Base-by-base conservation (phyloP, 2,797 vertebrate genomes). In the Lutjanus campechanus region DNA sequence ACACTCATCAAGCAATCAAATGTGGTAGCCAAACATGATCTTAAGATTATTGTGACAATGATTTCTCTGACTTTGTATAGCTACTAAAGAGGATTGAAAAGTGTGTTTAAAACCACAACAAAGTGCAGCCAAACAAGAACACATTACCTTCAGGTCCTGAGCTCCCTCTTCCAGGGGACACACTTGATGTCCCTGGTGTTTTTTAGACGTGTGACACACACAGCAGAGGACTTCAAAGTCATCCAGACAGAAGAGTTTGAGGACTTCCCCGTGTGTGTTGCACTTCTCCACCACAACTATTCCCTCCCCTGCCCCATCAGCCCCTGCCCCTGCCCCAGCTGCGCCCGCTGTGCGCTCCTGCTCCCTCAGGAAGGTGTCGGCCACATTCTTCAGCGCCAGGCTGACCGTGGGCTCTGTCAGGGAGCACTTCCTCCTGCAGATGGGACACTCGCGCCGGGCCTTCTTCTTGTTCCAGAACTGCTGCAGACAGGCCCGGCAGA, bases 161-260 rank as follows among this genome's bases (percentile, higher is more conserved):
- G 94, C 95, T 11, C 92, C 96, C 87, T 96, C 96, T 2, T 95
- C 96, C 69, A 96, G 19, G 0, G 96, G 96, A 84, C 94, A 95
- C 47, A 96, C 82, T 11, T 58, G 9, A 81, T 96, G 96, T 17
- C 95, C 95, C 40, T 91, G 91, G 77, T 96, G 96, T 73, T 93
- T 96, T 85, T 93, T 95, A 53, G 95, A 96, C 0, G 95, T 95
- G 77, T 96, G 96, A 83, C 96, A 96, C 78, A 96, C 93, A 43
- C 93, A 95, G 87, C 96, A 96, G 67, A 96, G 90, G 22, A 87
- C 92, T 76, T 96, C 95, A 19, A 84, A 88, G 53, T 96, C 96
- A 29, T 94, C 85, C 65, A 89, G 87, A 69, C 96, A 96, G 90
- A 94, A 96, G 59, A 96, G 93, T 70, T 96, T 96, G 55, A 95